Evolutionary conservation across 2,113 vertebrate species (phyloP), one percentile per base, ranked within the genome.

Genomic region (Uropsilus gracilis): DNA sequence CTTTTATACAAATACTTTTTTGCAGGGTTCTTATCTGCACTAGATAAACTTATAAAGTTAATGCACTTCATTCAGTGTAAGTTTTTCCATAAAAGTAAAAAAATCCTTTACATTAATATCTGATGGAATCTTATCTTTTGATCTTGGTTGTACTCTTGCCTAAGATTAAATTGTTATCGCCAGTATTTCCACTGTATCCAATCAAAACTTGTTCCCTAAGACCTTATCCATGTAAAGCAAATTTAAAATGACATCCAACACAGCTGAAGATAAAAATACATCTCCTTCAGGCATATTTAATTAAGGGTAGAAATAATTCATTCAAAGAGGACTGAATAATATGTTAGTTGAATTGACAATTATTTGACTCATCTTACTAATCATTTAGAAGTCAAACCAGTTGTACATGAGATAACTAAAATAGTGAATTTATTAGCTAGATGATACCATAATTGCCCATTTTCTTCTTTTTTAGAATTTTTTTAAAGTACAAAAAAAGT

Each of bases 191-290:
- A 90, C 14, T 64, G 20, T 34, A 5, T 32, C 32, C 44, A 94
- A 71, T 64, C 69, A 84, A 96, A 82, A 66, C 42, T 57, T 72
- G 16, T 92, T 95, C 13, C 28, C 39, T 76, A 69, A 83, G 55
- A n/a, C 8, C 32, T 32, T 85, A 59, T 61, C 16, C 6, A 44
- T 12, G 42, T 34, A 76, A 84, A 18, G 34, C 76, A 48, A 95
- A 91, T 84, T 87, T 90, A 87, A 84, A 96, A 84, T 66, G 80
- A 82, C n/a, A 88, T 84, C 84, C 42, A 5, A 26, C n/a, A 81
- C 1, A 50, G 34, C 2, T 78, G 20, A 90, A 63, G 42, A 72
- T 22, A 81, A 95, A 91, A 94, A 37, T 57, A 46, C 1, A 42
- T 84, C 53, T 87, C 64, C 8, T 80, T 71, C 13, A 44, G 90